Evolutionary conservation across 1,140 invertebrate genomes (phyloP).

Genomic region (Anoplophora glabripennis): DNA sequence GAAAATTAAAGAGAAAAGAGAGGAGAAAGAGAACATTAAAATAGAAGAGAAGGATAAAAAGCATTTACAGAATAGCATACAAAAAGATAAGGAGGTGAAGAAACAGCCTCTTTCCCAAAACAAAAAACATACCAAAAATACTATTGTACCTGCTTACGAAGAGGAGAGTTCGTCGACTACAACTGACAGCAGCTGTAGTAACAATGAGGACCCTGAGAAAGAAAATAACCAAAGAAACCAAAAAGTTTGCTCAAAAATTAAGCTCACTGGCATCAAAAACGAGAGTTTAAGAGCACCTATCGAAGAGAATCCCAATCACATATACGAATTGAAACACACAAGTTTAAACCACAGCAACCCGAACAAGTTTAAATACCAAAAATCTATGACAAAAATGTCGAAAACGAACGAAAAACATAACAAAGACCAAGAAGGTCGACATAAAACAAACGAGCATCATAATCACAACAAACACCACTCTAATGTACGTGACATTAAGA

Average conservation of each 20-base stretch:
- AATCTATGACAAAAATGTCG: constrained; percentile 3
- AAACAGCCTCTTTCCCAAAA: constrained; percentile 13
- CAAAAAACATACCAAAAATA: constrained; percentile 30
- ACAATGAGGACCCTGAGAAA: constrained; percentile 44
- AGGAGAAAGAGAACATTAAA: constrained; percentile 22
- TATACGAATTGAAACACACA: constrained; percentile 46
- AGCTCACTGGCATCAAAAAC: background rate
- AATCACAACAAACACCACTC: constrained; percentile 22
- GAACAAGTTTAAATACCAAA: constrained; percentile 46
- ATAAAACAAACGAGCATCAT: constrained; percentile 9
- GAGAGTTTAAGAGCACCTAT: constrained; percentile 1
- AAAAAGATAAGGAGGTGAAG: constrained; percentile 19
- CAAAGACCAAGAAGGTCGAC: constrained; percentile 9
- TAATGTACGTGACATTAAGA: constrained; percentile 31
- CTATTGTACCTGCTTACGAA: constrained; percentile 51
- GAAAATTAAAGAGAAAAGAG: constrained; percentile 29
- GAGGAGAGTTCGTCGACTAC: constrained; percentile 73
- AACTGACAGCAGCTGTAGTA: constrained; percentile 57
- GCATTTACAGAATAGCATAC: constrained; percentile 30
- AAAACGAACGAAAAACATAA: constrained; percentile 5
- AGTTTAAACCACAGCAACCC: constrained; percentile 47
- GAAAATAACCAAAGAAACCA: constrained; percentile 34
- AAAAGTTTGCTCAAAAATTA: constrained; percentile 19
- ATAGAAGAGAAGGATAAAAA: constrained; percentile 33
- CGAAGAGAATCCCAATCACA: constrained; percentile 5